Evolutionary conservation across 2,797 vertebrate genomes (phyloP), one percentile per base, ranked within the genome.

Genomic region (Lophotriccus pileatus): DNA sequence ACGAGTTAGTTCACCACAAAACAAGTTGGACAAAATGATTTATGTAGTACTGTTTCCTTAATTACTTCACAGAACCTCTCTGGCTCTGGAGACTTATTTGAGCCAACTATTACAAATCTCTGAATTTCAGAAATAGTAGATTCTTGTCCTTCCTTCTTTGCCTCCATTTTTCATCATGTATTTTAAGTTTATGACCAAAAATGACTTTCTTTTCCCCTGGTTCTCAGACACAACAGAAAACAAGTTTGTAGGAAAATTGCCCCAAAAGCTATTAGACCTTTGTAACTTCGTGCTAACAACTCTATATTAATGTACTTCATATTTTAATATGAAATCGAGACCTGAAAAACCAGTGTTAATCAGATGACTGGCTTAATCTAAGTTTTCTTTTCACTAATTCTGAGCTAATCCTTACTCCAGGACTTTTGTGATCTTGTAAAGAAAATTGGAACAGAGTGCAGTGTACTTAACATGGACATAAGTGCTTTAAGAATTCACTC

Each of bases 1-100:
- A 64, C 41, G 46, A 84, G 53, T 93, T 88, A 80, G 75, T 87
- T 93, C 81, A 90, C 47, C 49, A 64, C 41, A 92, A 80, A 94
- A 58, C 20, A 85, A 85, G 50, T 72, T 78, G 64, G 76, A 92
- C 47, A 90, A 91, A 88, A 83, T 93, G 62, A 94, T 95, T 85
- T 90, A 86, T 92, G 84, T 67, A 94, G 82, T 95, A 95, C 82
- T 94, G 85, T 94, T 97, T 95, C 83, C 75, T 90, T 92, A 89
- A 81, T 95, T 95, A 94, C 89, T 92, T 96, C 94, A 92, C 84
- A 89, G 84, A 74, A 92, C 60, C 58, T 73, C 47, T 84, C 32
- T 94, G 66, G 10, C 94, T 95, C 90, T 63, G 32, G 85, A 89
- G 93, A 84, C 60, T 89, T 96, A 11, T 36, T 59, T 56, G 28